phyloP scores from a whole-genome alignment of 2,888 invertebrate genomes.

The Lordiphosa fenestrarum region DNA sequence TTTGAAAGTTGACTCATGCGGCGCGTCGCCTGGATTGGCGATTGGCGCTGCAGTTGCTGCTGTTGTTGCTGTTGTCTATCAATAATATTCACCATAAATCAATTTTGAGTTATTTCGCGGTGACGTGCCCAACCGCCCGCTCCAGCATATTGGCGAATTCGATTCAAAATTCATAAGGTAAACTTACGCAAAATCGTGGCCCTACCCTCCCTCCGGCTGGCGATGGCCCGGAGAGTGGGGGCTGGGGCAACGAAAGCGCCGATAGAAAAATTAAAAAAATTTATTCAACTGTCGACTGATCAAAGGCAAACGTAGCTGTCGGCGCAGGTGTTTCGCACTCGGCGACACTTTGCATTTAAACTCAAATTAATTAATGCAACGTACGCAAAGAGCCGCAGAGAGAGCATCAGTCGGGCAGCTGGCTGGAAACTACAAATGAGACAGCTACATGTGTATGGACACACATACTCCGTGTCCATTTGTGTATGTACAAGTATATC shows the following conservation, averaged over 20 bases:
- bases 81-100: slow-evolving; percentile 68
- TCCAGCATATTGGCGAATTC: slow-evolving; percentile 28
- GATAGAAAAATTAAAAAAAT: slow-evolving; percentile 70
- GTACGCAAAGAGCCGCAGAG: background rate
- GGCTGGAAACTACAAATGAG: slow-evolving; percentile 62
- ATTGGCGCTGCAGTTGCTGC: slow-evolving; percentile 4
- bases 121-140: slow-evolving; percentile 51
- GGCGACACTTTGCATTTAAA: slow-evolving; percentile 70
- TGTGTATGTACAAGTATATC: slow-evolving; percentile 7
- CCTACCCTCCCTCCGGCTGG: slow-evolving; percentile 35
- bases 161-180: slow-evolving; percentile 52
- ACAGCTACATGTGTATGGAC: slow-evolving; percentile 47
- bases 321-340: slow-evolving; percentile 74
- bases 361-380: slow-evolving; percentile 73
- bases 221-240: slow-evolving; percentile 30
- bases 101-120: slow-evolving; percentile 69
- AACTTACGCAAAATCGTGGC: slow-evolving; percentile 29
- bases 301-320: slow-evolving; percentile 66
- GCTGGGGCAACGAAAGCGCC: slow-evolving; percentile 17
- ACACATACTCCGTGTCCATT: slow-evolving; percentile 13
- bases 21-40: slow-evolving; percentile 28
- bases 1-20: slow-evolving; percentile 73
- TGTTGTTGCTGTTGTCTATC: slow-evolving; percentile 51
- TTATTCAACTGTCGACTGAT: slow-evolving; percentile 72
- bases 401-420: slow-evolving; percentile 53